Conservation (phyloP, 2,113 vertebrate genomes). For the Nanorana parkeri region DNA sequence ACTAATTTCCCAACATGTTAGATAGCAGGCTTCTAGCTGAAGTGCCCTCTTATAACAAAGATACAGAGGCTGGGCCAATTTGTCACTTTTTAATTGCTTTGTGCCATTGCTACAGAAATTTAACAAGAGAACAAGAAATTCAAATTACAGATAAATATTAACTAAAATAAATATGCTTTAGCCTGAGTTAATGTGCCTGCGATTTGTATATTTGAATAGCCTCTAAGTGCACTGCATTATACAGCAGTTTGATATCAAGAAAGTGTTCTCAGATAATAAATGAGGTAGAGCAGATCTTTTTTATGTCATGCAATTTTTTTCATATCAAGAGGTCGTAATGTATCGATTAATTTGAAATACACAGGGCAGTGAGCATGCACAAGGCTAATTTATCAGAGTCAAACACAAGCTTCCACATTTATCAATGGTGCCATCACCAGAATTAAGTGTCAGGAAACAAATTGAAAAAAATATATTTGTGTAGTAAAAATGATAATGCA, state of each 20-base stretch:
- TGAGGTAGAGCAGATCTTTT: constrained; percentile 13
- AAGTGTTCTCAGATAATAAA: constrained; percentile 10
- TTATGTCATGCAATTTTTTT: constrained; percentile 16
- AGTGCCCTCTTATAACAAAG: constrained; percentile 37
- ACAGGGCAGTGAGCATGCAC: not conserved
- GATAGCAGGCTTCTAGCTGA: constrained; percentile 20
- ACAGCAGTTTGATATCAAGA: constrained; percentile 30
- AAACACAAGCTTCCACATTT: not conserved
- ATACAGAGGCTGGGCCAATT: not conserved
- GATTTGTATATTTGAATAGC: constrained; percentile 27
- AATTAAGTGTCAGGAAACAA: not conserved
- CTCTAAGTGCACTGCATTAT: constrained; percentile 51
- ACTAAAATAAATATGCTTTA: constrained; percentile 25
- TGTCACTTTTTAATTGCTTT: constrained; percentile 48
- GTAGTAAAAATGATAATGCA: not conserved
- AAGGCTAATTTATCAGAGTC: not conserved
- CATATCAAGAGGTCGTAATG: constrained; percentile 10
- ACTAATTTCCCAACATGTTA: constrained; percentile 20
- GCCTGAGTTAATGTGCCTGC: constrained; percentile 15
- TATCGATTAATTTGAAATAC: constrained; percentile 20
- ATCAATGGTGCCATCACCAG: not conserved
- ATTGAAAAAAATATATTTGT: not conserved
- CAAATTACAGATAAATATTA: constrained; percentile 53
- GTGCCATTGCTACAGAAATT: constrained; percentile 34
- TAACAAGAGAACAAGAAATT: constrained; percentile 39